phyloP scores from a whole-genome alignment of 1,140 invertebrate species.

The Euura saliciscinereae region DNA sequence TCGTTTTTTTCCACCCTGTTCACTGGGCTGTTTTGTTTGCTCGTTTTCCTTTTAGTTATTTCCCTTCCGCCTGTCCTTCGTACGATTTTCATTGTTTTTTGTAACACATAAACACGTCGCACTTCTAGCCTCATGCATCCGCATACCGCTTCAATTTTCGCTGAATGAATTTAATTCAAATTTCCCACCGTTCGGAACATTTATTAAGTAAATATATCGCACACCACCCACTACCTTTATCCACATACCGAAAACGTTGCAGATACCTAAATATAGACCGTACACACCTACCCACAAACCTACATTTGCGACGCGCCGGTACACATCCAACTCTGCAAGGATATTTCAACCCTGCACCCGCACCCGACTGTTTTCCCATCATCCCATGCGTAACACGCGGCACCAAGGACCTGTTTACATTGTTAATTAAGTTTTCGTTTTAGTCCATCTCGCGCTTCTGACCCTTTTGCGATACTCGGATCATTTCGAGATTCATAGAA shows the following conservation, averaged over 20 bases:
- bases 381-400: too few relatives aligned
- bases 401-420: too few relatives aligned
- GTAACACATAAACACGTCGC: conserved; percentile 8
- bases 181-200: conserved; percentile 21
- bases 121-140: not conserved
- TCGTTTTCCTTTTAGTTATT: conserved; percentile 10
- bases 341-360: conserved; percentile 24
- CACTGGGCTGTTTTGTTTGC: not conserved
- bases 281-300: conserved; percentile 26
- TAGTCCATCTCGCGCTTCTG: too few relatives aligned
- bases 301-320: conserved; percentile 10
- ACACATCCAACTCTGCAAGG: conserved; percentile 24
- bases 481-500: too few relatives aligned
- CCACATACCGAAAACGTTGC: too few relatives aligned
- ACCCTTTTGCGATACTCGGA: too few relatives aligned
- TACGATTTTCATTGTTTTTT: not conserved
- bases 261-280: too few relatives aligned
- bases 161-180: conserved; percentile 26
- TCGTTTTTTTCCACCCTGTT: not conserved
- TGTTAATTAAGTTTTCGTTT: too few relatives aligned
- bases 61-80: not conserved
- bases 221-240: too few relatives aligned
- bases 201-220: conserved; percentile 25
- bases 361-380: conserved; percentile 12
- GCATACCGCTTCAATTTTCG: conserved; percentile 6